phyloP scores from a whole-genome alignment of 2,113 vertebrate genomes.

The Archilochus colubris region DNA sequence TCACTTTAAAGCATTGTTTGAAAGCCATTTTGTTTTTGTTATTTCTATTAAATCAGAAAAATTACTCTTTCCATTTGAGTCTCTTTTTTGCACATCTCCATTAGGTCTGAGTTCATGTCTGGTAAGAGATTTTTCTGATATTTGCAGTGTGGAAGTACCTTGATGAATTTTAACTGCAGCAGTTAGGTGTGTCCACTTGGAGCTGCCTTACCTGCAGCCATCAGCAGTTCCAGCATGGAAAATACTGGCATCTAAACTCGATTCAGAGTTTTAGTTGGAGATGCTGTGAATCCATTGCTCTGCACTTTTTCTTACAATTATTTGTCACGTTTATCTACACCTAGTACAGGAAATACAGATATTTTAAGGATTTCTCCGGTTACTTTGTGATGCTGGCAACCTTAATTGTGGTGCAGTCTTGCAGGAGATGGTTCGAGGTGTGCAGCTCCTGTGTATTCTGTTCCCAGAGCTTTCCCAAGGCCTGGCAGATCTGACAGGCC shows the following conservation, averaged over 20 bases:
- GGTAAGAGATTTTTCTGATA: background rate
- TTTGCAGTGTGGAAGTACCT: background rate
- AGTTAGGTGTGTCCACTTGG: background rate
- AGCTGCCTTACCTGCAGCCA: background rate
- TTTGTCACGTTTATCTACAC: fast-evolving
- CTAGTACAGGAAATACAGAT: fast-evolving
- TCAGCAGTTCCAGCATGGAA: background rate
- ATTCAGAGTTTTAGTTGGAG: background rate
- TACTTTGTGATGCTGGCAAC: background rate
- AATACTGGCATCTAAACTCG: background rate
- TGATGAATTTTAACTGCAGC: background rate
- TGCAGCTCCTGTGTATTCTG: fast-evolving
- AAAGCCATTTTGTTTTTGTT: slow-evolving; percentile 77
- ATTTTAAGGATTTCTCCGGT: background rate
- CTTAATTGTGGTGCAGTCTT: background rate
- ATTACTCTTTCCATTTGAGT: slow-evolving; percentile 70
- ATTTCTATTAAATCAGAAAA: slow-evolving; percentile 85
- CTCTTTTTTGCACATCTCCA: slow-evolving; percentile 1
- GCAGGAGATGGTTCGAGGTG: background rate
- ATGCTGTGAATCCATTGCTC: background rate
- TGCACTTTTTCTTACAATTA: background rate
- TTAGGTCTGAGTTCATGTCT: background rate
- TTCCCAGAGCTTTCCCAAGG: background rate
- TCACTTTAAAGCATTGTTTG: slow-evolving; percentile 80
- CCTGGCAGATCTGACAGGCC: fast-evolving